Base-by-base conservation (phyloP, 2,888 invertebrate species). In the Cheilosia urbana region DNA sequence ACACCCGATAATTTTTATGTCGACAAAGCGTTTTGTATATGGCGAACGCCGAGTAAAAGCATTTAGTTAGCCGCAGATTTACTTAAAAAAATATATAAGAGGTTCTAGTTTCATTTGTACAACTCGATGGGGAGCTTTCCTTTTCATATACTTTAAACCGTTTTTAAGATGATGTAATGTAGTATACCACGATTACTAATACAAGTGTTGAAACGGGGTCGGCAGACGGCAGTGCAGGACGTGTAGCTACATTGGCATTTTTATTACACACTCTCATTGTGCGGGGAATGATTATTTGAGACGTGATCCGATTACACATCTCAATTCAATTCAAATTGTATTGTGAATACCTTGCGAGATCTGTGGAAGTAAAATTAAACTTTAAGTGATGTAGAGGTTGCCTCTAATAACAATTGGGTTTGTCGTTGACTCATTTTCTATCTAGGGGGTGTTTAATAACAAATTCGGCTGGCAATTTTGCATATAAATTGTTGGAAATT, bases 251-350 rank as follows among this genome's bases (percentile, higher is more conserved):
- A 45, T 53, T 60, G 80, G 80, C 55, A 85, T 81, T 85, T 81
- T 72, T 85, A 85, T 85, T 85, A 80, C 72, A 81, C 68, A 80
- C 81, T 77, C 81, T 72, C 81, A 69, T 72, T 57, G 80, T 63
- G 30, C 6, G 27, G 57, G 24, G 51, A 85, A 85, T 85, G 72
- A 85, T 73, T 85, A 85, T 80, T 77, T 85, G 81, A 85, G 77
- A 85, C 85, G 85, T 85, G 85, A 85, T 77, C 72, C 62, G 80
- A 81, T 63, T 85, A 81, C 68, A 77, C 66, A 81, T 81, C 71
- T 83, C 40, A 6, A n/a, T 11, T 76, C 68, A 47, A 69, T 84
- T 69, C 73, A 45, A 79, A 69, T 55, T 82, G 34, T 53, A 58
- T 42, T 51, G 71, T 55, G 65, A 40, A 75, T 53, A 78, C 65